Base-by-base conservation (phyloP, 2,888 invertebrate genomes). In the Athripsodes cinereus region DNA sequence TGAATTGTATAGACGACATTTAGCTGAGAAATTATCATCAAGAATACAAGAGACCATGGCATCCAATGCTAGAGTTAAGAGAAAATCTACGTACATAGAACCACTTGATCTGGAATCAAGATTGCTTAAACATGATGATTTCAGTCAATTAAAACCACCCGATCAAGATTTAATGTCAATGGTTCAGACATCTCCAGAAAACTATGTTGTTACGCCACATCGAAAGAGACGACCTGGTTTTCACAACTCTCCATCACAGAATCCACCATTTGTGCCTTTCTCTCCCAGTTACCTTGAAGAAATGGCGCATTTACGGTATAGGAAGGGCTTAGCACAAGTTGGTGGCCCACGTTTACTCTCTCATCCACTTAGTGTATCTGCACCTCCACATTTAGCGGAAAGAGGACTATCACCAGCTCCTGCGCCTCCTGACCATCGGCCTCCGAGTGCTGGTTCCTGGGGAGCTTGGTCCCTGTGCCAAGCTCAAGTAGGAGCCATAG, bases 201-300 rank as follows among this genome's bases (percentile, higher is more conserved):
- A 88, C 67, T 92, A 91, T 69, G 90, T 92, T 46, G 92, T 92
- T 20, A 92, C 91, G 31, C 92, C 92, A 11, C 91, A 92, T 75
- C 79, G 92, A 66, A 92, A 92, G 75, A 80, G 92, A 70, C 79
- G 91, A 70, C 91, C 91, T 1, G 92, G 92, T 53, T 92, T 92
- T 68, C 90, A 91, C 71, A 91, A 91, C 69, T 88, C 91, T 34
- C 91, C 92, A 19, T 88, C 90, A 63, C 91, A 92, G 70, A 91
- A 92, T 74, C 89, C 90, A 62, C 90, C 92, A 40, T 92, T 92
- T 69, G 90, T 91, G 64, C 89, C 91, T 59, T 90, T 89, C 70
- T 85, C 86, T 65, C 87, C 87, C 56, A 86, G 86, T 65, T 86
- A 88, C 68, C 78, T 88, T 66, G 88, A 88, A 70, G 88, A 88